A percentile compares a stretch with the other conserved stretches of the same genome.
These are phyloP conservation scores for Patella caerulea DNA, from an alignment of 2,888 invertebrate species.

Conservation along the genomic window DNA sequence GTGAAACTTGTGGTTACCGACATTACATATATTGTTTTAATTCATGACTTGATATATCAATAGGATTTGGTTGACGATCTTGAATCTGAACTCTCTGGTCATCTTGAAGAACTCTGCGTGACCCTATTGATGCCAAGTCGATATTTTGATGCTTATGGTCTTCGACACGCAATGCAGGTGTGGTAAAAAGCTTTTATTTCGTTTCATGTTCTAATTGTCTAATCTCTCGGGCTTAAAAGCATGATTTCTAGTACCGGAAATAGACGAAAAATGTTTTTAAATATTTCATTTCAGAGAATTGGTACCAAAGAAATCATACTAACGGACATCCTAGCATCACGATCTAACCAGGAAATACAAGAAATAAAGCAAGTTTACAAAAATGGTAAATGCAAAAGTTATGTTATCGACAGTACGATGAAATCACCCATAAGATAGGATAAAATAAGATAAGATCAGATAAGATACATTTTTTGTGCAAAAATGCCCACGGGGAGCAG, in stretches of 20 bases:
- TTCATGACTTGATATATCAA: constrained; percentile 1
- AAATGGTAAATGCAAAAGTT: constrained; percentile 33
- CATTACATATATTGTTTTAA: too few relatives aligned
- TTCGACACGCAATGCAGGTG: constrained; percentile 68
- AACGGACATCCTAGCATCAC: constrained; percentile 48
- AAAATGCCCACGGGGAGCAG: too few relatives aligned
- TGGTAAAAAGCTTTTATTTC: not conserved
- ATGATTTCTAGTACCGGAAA: too few relatives aligned
- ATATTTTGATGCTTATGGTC: constrained; percentile 68
- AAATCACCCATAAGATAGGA: too few relatives aligned
- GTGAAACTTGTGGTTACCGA: too few relatives aligned
- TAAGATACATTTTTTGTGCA: too few relatives aligned
- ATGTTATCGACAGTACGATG: too few relatives aligned
- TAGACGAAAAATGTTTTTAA: too few relatives aligned
- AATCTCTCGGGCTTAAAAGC: too few relatives aligned
- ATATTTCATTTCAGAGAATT: constrained; percentile 40
- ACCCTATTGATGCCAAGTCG: constrained; percentile 69
- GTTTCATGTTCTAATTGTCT: too few relatives aligned
- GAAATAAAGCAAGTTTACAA: constrained; percentile 46
- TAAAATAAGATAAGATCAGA: too few relatives aligned
- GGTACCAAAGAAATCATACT: constrained; percentile 49
- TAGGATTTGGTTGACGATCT: constrained; percentile 70
- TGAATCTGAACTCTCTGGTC: constrained; percentile 71
- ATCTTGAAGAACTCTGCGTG: constrained; percentile 68
- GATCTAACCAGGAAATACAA: constrained; percentile 40